Evolutionary conservation across 2,888 invertebrate species (phyloP).

Genomic region (Drosophila meridiana): DNA sequence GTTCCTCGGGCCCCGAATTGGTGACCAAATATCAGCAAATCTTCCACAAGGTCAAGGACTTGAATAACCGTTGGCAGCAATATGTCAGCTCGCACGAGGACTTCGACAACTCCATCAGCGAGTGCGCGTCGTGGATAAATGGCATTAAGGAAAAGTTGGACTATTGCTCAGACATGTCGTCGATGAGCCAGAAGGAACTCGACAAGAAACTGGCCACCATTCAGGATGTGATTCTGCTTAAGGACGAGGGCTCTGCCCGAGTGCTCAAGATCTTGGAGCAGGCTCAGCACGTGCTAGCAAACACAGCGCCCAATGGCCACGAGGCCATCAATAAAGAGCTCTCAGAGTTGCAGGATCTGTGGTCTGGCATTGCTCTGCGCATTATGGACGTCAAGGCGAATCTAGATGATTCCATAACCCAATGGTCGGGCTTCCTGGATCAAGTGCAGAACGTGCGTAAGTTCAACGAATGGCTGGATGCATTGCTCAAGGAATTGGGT

Average conservation of each 20-base stretch:
- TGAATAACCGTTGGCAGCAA: slow-evolving; percentile 96
- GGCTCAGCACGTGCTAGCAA: slow-evolving; percentile 95
- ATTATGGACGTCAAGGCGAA: slow-evolving; percentile 96
- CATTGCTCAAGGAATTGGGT: slow-evolving; percentile 90
- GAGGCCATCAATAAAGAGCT: slow-evolving; percentile 93
- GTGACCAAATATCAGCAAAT: slow-evolving; percentile 96
- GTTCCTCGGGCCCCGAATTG: slow-evolving; percentile 94
- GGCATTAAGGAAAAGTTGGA: slow-evolving; percentile 93
- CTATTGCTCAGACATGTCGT: slow-evolving; percentile 93
- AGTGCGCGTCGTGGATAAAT: slow-evolving; percentile 93
- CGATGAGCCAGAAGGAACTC: slow-evolving; percentile 93
- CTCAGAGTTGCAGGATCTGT: slow-evolving; percentile 93
- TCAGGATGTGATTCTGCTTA: slow-evolving; percentile 94
- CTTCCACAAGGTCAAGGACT: slow-evolving; percentile 95
- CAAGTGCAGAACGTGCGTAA: slow-evolving; percentile 94
- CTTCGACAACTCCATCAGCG: slow-evolving; percentile 92
- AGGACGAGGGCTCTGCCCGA: slow-evolving; percentile 96
- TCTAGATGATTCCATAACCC: slow-evolving; percentile 94
- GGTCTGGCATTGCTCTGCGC: slow-evolving; percentile 94
- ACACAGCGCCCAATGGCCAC: slow-evolving; percentile 95
- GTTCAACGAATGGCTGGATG: slow-evolving; percentile 91
- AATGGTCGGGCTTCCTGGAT: slow-evolving; percentile 95
- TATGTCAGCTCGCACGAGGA: slow-evolving; percentile 95
- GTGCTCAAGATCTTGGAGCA: slow-evolving; percentile 95
- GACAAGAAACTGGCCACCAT: slow-evolving; percentile 93